These are phyloP conservation scores for Stichodactyla helianthus DNA, from an alignment of 64 coral and sea anemone species.

Conservation along the genomic window DNA sequence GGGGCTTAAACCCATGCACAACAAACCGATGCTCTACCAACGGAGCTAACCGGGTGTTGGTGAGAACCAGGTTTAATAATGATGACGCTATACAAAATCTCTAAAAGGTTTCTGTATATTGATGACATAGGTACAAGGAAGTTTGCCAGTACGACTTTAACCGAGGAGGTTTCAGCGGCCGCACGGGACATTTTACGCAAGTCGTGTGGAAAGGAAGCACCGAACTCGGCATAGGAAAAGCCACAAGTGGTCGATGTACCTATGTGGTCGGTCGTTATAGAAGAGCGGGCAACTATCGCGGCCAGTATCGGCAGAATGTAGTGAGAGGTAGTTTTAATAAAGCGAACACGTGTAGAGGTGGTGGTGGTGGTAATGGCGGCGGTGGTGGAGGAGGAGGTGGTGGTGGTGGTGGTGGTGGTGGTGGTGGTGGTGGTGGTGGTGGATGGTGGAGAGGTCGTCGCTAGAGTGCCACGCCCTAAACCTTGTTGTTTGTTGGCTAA, in stretches of 20 bases:
- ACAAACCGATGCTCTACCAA: too few species aligned
- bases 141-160: constrained; percentile 44
- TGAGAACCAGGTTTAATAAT: too few species aligned
- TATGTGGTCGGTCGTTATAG: constrained; percentile 24
- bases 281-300: background rate
- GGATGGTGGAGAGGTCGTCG: background rate
- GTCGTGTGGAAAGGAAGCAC: constrained; percentile 66
- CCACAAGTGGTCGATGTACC: background rate
- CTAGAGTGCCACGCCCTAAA: background rate
- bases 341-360: background rate
- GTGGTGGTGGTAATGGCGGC: constrained; percentile 8
- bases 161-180: constrained; percentile 37
- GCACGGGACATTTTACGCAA: background rate
- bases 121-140: constrained; percentile 39
- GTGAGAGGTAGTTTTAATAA: constrained; percentile 14
- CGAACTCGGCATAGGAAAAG: constrained; percentile 31
- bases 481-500: too few species aligned
- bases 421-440: background rate
- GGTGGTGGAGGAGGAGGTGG: constrained; percentile 5
- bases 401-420: background rate
- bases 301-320: background rate
- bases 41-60: too few species aligned
- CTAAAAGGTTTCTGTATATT: background rate
- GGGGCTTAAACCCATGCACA: too few species aligned
- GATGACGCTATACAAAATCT: too few species aligned